Conservation (phyloP, 2,113 vertebrate genomes). For the Struthio camelus region DNA sequence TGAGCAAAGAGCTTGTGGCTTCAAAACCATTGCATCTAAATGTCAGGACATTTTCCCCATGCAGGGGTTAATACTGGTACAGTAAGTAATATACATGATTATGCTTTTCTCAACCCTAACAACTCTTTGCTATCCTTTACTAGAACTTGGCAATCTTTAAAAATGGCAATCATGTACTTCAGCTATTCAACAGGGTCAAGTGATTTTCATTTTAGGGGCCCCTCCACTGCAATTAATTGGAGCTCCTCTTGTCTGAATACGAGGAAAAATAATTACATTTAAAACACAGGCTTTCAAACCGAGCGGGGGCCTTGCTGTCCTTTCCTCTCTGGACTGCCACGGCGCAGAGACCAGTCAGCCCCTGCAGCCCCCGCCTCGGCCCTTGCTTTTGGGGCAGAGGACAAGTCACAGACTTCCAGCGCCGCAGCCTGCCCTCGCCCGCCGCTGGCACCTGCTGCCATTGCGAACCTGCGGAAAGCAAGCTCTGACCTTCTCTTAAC, state of each 20-base stretch:
- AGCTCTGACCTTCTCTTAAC: background rate
- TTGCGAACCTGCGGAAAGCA: accelerated
- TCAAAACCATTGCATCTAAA: background rate
- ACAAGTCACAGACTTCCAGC: accelerated
- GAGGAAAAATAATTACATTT: background rate
- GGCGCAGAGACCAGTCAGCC: accelerated
- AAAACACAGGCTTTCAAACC: background rate
- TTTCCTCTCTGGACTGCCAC: accelerated
- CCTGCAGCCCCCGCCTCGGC: accelerated
- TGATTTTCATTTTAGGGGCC: accelerated
- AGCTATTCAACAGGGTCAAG: background rate
- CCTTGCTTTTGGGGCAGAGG: background rate
- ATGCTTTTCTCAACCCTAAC: background rate
- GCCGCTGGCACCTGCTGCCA: accelerated
- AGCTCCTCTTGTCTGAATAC: background rate
- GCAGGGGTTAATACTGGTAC: background rate
- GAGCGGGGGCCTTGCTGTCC: background rate
- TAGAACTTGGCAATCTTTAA: background rate
- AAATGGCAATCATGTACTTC: background rate
- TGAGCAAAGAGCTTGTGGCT: background rate
- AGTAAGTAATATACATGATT: background rate
- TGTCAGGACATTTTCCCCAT: background rate
- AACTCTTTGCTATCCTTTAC: background rate
- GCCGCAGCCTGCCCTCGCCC: accelerated
- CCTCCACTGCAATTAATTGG: background rate